Base-by-base conservation (phyloP, 2,888 invertebrate genomes). In the Ophioninae sp. region DNA sequence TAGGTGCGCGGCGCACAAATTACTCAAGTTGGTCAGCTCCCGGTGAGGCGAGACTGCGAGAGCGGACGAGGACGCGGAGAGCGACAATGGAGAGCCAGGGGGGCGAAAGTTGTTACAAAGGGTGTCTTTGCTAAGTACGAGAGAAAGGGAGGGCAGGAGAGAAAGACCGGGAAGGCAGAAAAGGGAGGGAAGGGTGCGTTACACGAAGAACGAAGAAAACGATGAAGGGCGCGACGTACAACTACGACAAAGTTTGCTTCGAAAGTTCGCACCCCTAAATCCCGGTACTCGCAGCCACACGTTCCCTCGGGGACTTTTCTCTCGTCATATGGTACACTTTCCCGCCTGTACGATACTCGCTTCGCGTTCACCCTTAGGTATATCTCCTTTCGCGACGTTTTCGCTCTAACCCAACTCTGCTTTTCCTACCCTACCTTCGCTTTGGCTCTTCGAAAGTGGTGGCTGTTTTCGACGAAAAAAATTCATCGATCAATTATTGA, bases 11-110 rank as follows among this genome's bases (percentile, higher is more conserved):
- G 85, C 87, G 90, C 89, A 89, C 91, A 91, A 91, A 92, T 91
- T 91, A 91, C 91, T 91, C 90, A 91, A 92, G 90, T 92, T 90
- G 91, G 90, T 90, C 91, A 90, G 90, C 87, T 88, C 87, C 84
- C 88, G 87, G 71, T 71, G 44, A 78, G 44, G 39, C n/a, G 63
- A 75, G 30, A 68, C 44, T 56, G 30, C 64, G 37, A 20, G 61
- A 23, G 22, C 17, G 37, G 23, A 7, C 44, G 10, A 20, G 30
- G 41, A 9, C 61, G 71, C 30, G 39, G 51, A 58, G 64, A 39
- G 63, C 63, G 64, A 61, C 72, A 65, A 41, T 39, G 30, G 64
- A 41, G 23, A 56, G 22, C 78, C 82, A 79, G 76, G 83, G 81
- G 79, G 80, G 82, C 79, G 79, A 82, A 84, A 85, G 74, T 83